Evolutionary conservation across 2,888 invertebrate species (phyloP).

Genomic region (Crepidodera aurea): DNA sequence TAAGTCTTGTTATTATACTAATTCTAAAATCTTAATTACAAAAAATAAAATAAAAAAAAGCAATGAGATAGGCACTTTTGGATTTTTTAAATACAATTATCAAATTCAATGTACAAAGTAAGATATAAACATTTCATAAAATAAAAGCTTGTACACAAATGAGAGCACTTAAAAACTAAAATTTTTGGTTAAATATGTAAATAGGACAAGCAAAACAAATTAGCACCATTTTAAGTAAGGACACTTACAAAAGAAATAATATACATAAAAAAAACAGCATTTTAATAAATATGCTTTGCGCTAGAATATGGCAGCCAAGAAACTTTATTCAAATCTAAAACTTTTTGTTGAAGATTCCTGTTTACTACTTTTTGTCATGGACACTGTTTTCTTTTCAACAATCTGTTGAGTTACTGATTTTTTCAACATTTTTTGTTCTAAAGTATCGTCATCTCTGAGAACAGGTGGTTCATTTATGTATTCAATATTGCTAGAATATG

Average conservation of each 20-base stretch:
- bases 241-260: constrained; percentile 44
- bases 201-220: constrained; percentile 41
- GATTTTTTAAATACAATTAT: constrained; percentile 23
- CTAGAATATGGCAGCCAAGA: constrained; percentile 4
- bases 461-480: constrained; percentile 55
- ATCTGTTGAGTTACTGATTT: constrained; percentile 75
- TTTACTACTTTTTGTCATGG: constrained; percentile 65
- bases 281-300: constrained; percentile 6
- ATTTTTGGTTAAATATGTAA: constrained; percentile 51
- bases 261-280: constrained; percentile 20
- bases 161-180: constrained; percentile 48
- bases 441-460: constrained; percentile 64
- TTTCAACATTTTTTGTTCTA: constrained; percentile 73
- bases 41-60: constrained; percentile 22
- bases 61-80: constrained; percentile 32
- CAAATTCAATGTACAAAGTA: constrained; percentile 31
- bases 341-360: constrained; percentile 60
- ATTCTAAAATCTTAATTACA: constrained; percentile 26
- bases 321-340: constrained; percentile 57
- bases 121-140: constrained; percentile 25
- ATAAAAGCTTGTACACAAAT: constrained; percentile 47
- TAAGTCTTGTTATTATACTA: constrained; percentile 38
- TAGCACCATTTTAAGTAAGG: constrained; percentile 54
- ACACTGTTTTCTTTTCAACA: constrained; percentile 73
- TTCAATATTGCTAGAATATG: constrained; percentile 56